Conservation (phyloP, 2,113 vertebrate species). For the Talpa occidentalis region DNA sequence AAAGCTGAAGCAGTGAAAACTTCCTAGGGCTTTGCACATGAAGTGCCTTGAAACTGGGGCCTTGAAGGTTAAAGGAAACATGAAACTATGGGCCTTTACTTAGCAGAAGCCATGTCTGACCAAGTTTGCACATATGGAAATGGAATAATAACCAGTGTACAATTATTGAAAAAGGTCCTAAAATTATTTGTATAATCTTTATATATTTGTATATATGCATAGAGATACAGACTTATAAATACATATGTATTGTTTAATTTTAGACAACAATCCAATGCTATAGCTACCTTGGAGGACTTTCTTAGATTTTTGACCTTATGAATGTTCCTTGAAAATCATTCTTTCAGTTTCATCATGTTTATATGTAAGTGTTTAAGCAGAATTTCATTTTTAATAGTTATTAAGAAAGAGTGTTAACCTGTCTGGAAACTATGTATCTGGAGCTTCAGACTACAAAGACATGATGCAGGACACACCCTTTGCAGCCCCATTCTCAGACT, state of each 20-base stretch:
- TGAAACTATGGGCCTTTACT: not conserved
- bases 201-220: not conserved
- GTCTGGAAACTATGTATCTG: not conserved
- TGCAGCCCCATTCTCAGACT: not conserved
- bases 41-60: not conserved
- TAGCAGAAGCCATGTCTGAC: not conserved
- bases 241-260: not conserved
- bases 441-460: not conserved
- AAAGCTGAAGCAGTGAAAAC: not conserved
- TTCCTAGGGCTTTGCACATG: not conserved
- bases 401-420: not conserved
- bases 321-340: not conserved
- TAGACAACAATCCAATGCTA: not conserved
- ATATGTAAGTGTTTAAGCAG: not conserved
- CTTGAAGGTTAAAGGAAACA: not conserved
- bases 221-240: not conserved
- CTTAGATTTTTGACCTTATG: not conserved
- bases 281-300: not conserved
- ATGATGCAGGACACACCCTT: not conserved
- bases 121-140: not conserved
- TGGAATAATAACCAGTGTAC: not conserved
- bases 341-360: conserved; percentile 22
- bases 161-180: not conserved
- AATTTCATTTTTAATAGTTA: not conserved
- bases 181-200: not conserved